Evolutionary conservation across 2,113 vertebrate genomes (phyloP).

Genomic region (Fulica atra): DNA sequence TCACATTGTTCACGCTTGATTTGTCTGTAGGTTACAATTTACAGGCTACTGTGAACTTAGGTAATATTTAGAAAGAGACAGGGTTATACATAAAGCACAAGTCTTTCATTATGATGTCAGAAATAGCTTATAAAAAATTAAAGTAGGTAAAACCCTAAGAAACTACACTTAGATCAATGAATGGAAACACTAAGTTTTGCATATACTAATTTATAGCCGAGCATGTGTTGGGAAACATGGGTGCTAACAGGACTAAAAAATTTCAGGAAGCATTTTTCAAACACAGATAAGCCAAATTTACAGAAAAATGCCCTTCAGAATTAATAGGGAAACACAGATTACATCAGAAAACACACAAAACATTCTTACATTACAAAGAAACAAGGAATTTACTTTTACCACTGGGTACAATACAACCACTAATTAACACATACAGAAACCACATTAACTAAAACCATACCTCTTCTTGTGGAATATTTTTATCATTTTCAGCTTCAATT

Average conservation of each 20-base stretch:
- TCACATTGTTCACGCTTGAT: background rate
- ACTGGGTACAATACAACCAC: background rate
- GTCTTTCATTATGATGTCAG: background rate
- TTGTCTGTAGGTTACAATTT: background rate
- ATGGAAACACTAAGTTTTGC: background rate
- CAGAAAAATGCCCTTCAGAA: background rate
- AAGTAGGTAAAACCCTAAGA: background rate
- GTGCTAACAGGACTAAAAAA: background rate
- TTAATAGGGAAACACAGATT: background rate
- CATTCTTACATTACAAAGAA: background rate
- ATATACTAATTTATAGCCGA: background rate
- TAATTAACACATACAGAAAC: background rate
- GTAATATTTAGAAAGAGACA: background rate
- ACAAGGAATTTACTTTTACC: background rate
- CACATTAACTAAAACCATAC: conserved; percentile 71
- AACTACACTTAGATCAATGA: background rate
- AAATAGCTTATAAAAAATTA: background rate
- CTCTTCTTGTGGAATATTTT: conserved; percentile 91
- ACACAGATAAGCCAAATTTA: background rate
- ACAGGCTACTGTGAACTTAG: background rate
- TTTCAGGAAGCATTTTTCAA: background rate
- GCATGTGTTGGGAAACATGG: background rate
- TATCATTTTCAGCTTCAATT: conserved; percentile 97
- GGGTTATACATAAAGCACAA: background rate
- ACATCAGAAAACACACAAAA: background rate